Percentiles rank a stretch among this genome's conserved stretches.
Conservation (phyloP, 1,140 invertebrate species). For the Lasioglossum albipes region DNA sequence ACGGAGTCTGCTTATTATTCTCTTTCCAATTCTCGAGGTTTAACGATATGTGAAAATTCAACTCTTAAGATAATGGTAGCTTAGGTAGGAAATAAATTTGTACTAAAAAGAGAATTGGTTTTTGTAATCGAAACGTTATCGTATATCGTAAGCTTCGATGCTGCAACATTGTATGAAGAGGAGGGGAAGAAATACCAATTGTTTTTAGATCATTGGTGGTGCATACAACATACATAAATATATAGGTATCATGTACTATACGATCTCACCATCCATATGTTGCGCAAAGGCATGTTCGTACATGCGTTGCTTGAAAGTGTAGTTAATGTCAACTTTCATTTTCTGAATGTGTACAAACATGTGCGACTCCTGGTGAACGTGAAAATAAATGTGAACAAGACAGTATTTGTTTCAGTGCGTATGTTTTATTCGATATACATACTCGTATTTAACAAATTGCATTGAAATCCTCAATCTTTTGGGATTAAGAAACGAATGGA, state of each 20-base stretch:
- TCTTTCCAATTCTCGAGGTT: background rate
- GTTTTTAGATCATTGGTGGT: background rate
- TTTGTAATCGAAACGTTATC: background rate
- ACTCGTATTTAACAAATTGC: conserved; percentile 46
- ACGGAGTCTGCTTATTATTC: background rate
- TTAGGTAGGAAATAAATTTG: conserved; percentile 3
- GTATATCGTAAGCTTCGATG: conserved; percentile 15
- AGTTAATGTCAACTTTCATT: conserved; percentile 3
- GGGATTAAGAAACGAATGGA: conserved; percentile 47
- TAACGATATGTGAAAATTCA: conserved; percentile 1
- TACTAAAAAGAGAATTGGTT: background rate
- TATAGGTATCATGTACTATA: conserved; percentile 3
- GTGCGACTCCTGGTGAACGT: conserved; percentile 10
- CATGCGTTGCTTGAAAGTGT: conserved; percentile 12
- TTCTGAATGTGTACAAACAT: conserved; percentile 14
- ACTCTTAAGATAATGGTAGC: background rate
- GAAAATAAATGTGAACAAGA: conserved; percentile 39
- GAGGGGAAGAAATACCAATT: background rate
- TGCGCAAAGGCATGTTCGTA: background rate
- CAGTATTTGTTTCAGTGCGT: conserved; percentile 48
- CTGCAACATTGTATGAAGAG: background rate
- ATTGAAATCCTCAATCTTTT: conserved; percentile 55
- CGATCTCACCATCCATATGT: background rate
- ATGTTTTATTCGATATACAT: conserved; percentile 55
- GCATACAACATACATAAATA: background rate